Evolutionary conservation across 2,113 vertebrate genomes (phyloP).

Genomic region (Pica pica): DNA sequence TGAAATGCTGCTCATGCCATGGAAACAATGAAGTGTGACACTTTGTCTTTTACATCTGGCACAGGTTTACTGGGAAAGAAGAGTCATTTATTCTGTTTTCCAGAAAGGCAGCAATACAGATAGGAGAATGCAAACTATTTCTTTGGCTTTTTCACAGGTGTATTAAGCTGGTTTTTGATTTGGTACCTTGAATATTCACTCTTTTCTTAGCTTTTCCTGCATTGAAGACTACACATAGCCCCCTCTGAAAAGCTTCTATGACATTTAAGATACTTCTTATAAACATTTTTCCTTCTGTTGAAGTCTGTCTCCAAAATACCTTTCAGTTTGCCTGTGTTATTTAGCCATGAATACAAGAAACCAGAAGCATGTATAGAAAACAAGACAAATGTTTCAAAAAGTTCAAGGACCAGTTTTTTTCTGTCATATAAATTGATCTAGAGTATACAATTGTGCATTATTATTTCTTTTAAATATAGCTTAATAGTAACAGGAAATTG

Average conservation of each 20-base stretch:
- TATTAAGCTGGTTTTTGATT: background rate
- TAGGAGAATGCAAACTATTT: background rate
- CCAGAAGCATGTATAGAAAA: background rate
- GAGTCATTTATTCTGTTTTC: background rate
- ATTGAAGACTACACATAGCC: background rate
- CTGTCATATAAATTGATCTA: background rate
- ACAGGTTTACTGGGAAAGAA: background rate
- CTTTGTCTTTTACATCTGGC: slow-evolving; percentile 30
- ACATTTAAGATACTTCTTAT: background rate
- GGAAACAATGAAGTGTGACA: slow-evolving; percentile 27
- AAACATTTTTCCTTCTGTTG: background rate
- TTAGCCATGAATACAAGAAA: background rate
- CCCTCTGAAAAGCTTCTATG: background rate
- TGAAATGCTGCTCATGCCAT: slow-evolving; percentile 31
- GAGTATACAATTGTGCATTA: background rate
- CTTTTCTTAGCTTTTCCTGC: background rate
- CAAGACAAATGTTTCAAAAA: background rate
- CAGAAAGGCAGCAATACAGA: background rate
- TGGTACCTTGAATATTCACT: background rate
- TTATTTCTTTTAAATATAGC: background rate
- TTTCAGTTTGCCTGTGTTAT: background rate
- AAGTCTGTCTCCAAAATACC: background rate
- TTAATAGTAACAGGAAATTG: background rate
- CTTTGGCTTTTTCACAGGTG: background rate
- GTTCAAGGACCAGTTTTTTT: background rate